Evolutionary conservation across 2,797 vertebrate genomes (phyloP), one percentile per base, ranked within the genome.

Genomic region (Hypotaenidia philippensis): DNA sequence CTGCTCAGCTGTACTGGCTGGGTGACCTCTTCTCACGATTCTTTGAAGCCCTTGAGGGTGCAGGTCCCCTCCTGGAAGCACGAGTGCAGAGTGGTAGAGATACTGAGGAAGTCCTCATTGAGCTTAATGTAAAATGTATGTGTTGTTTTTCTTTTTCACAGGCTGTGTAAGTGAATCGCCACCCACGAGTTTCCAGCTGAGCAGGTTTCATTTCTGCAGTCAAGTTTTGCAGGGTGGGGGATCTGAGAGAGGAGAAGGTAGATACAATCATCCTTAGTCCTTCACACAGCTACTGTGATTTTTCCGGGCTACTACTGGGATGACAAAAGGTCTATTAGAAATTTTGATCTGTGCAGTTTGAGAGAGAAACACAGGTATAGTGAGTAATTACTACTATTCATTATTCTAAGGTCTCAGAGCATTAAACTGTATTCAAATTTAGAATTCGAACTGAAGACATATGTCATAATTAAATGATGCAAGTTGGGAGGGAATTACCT

Each of bases 401-500:
- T 74, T 68, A 31, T 61, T 77, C 26, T 68, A 87, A 60, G 75
- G 57, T 76, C n/a, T 77, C 83, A 53, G 81, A 93, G 66, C 3
- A 0, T 74, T 74, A 75, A 85, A 91, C 44, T 84, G 38, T 65
- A 44, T 65, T 93, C 36, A 74, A 44, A 61, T 60, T 78, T 79
- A 83, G 80, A 74, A 84, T 77, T 29, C 80, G 81, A 94, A 84
- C 69, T 69, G 9, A 89, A 91, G 82, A 69, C 47, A 41, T n/a
- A 50, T 50, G 57, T 87, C 71, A 56, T 65, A 85, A 89, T 95
- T 76, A 76, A 84, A 65, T 71, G 29, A 71, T 78, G 64, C 69
- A 79, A 89, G 32, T 55, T 93, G 55, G 55, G 83, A 95, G 55
- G 63, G 77, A 92, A 75, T 91, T 84, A 95, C 93, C 95, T 96